These are phyloP conservation scores for Leucophora obtusa DNA, from an alignment of 2,888 invertebrate species.

Conservation along the genomic window DNA sequence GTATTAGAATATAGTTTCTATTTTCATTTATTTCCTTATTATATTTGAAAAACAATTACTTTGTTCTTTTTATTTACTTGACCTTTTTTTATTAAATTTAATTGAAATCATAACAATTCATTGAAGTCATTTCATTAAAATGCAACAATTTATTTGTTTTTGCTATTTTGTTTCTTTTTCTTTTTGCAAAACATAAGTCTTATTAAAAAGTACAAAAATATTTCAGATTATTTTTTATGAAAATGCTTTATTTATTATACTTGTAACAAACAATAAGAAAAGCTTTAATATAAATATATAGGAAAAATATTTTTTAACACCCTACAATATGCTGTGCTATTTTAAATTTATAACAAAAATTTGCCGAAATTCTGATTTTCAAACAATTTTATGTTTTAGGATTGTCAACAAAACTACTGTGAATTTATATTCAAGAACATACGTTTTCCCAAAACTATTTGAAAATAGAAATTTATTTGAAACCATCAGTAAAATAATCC, in stretches of 20 bases:
- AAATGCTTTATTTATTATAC: no score
- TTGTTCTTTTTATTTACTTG: neutral
- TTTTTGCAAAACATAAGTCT: neutral
- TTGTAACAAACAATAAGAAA: neutral
- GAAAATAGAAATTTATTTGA: no score
- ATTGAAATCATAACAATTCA: neutral
- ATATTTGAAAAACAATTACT: neutral
- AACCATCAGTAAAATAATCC: no score
- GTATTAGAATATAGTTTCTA: neutral
- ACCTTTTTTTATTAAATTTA: neutral
- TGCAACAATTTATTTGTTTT: neutral
- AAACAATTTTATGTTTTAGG: no score
- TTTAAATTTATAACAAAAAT: no score
- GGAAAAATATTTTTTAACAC: neutral
- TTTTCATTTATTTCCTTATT: neutral
- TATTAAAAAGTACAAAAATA: neutral
- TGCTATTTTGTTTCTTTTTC: neutral
- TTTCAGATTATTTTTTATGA: neutral
- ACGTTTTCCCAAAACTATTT: no score
- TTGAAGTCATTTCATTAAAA: neutral
- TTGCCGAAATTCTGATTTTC: no score
- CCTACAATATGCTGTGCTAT: no score
- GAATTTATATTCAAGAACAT: no score
- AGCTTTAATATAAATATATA: neutral
- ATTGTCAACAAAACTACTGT: no score